Evolutionary conservation across 2,797 vertebrate genomes (phyloP).

Genomic region (Halcyon chelicuti): DNA sequence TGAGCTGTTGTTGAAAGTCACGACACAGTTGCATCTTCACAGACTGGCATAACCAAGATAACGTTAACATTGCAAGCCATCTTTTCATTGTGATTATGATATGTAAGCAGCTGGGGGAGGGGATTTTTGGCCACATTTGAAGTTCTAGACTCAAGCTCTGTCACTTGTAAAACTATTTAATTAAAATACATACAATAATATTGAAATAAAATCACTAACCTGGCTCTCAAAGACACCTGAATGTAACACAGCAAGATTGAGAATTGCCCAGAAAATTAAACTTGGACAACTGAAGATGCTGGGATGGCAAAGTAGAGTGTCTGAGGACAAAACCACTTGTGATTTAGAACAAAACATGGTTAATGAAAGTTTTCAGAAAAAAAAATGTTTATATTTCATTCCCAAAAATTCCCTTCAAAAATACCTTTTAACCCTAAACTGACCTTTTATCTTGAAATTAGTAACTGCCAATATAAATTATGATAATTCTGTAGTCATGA

Average conservation of each 20-base stretch:
- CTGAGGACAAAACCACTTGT: background rate
- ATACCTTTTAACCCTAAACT: background rate
- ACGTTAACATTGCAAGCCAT: background rate
- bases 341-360: background rate
- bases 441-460: background rate
- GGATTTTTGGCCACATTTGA: background rate
- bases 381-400: background rate
- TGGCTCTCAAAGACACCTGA: background rate
- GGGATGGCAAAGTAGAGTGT: background rate
- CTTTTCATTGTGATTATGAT: background rate
- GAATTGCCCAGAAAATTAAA: background rate
- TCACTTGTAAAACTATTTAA: background rate
- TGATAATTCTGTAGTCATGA: background rate
- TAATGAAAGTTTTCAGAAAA: background rate
- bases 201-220: background rate
- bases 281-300: background rate
- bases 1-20: background rate
- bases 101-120: background rate
- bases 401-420: background rate
- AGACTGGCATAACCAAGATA: background rate
- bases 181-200: background rate
- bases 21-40: accelerated
- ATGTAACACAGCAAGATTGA: background rate
- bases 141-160: background rate
- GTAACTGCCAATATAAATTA: background rate